phyloP scores from a whole-genome alignment of 2,888 invertebrate species.

The Brachypalpus laphriformis region DNA sequence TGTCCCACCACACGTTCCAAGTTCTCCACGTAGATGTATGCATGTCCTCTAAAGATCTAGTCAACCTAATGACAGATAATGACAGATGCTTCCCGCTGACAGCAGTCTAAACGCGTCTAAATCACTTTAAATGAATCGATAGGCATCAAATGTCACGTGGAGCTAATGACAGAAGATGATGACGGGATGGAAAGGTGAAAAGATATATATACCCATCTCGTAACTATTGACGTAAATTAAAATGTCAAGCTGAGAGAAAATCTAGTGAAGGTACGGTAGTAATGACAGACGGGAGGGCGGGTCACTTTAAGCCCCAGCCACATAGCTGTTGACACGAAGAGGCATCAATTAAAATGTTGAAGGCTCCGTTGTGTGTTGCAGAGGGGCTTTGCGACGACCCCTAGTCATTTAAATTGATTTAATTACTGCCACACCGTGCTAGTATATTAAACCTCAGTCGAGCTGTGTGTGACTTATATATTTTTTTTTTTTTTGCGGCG shows the following conservation, averaged over 20 bases:
- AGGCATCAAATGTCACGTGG: constrained; percentile 41
- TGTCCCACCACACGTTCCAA: constrained; percentile 1
- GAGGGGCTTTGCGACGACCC: constrained; percentile 15
- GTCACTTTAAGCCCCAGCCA: constrained; percentile 1
- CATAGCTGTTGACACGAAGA: constrained; percentile 18
- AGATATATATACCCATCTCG: neutral
- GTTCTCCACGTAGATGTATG: too few relatives aligned
- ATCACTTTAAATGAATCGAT: constrained; percentile 30
- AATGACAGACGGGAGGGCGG: neutral
- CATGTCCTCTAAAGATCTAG: neutral
- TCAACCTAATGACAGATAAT: constrained; percentile 19
- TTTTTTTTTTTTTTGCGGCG: constrained; percentile 10
- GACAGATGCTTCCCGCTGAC: constrained; percentile 17
- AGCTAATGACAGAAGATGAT: constrained; percentile 26
- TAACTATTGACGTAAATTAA: constrained; percentile 33
- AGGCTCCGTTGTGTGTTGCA: neutral
- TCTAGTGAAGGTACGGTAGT: neutral
- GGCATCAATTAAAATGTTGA: constrained; percentile 42
- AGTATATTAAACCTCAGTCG: neutral
- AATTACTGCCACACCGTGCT: constrained; percentile 45
- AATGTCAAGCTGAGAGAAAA: constrained; percentile 18
- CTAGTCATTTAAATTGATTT: constrained; percentile 53
- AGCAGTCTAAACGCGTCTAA: constrained; percentile 29
- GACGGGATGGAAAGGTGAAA: too few relatives aligned
- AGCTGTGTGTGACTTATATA: constrained; percentile 8